Evolutionary conservation across 2,113 vertebrate genomes (phyloP).

Genomic region (Coptodon bakossiorum): DNA sequence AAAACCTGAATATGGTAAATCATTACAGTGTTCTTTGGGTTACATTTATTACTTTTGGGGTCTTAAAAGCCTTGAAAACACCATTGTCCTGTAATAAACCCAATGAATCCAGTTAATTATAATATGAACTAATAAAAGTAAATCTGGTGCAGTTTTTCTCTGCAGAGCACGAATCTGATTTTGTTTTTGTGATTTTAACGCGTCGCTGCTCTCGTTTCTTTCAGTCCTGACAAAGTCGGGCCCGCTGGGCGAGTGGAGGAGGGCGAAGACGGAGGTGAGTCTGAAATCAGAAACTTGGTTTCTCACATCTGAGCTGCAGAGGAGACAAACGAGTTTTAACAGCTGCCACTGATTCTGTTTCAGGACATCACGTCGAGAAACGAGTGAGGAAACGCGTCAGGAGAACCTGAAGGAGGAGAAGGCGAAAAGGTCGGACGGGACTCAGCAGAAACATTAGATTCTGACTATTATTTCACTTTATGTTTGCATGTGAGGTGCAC

Average conservation of each 20-base stretch:
- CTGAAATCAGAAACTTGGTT: rapidly evolving
- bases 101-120: rapidly evolving
- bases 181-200: rapidly evolving
- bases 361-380: conserved; percentile 75
- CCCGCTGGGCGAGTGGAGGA: conserved; percentile 44
- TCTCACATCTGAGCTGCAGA: rapidly evolving
- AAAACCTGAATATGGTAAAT: background rate
- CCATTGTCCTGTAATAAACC: background rate
- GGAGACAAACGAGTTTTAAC: rapidly evolving
- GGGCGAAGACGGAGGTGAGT: conserved; percentile 71
- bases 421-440: background rate
- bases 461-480: background rate
- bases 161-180: background rate
- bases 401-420: background rate
- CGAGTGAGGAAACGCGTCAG: conserved; percentile 35
- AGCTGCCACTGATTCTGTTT: background rate
- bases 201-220: background rate
- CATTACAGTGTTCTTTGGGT: background rate
- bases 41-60: background rate
- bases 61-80: background rate
- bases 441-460: background rate
- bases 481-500: conserved; percentile 19
- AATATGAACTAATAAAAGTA: background rate
- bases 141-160: rapidly evolving
- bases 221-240: conserved; percentile 59